phyloP scores from a whole-genome alignment of 2,797 vertebrate genomes.

The Enteromius unitaeniatus region DNA sequence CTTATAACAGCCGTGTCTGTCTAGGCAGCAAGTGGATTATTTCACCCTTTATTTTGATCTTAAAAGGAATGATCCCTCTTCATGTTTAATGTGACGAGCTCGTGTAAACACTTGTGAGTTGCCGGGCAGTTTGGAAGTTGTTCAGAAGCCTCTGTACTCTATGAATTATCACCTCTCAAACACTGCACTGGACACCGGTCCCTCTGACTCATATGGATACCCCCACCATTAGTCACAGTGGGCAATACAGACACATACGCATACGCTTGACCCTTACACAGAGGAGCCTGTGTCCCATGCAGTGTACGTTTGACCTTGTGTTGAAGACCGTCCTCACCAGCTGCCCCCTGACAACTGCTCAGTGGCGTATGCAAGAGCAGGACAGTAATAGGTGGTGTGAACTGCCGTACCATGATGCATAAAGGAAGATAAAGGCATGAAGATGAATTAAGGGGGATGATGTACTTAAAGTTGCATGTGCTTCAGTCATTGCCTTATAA shows the following conservation, averaged over 20 bases:
- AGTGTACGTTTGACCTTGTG: conserved; percentile 64
- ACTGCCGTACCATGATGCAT: conserved; percentile 57
- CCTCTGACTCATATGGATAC: conserved; percentile 83
- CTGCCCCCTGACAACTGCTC: conserved; percentile 79
- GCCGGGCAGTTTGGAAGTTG: conserved; percentile 78
- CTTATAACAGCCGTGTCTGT: background rate
- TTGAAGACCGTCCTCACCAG: conserved; percentile 70
- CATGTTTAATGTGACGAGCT: conserved; percentile 48
- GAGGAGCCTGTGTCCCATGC: conserved; percentile 70
- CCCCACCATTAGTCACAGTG: conserved; percentile 81
- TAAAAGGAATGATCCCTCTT: conserved; percentile 47
- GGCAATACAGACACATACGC: conserved; percentile 64
- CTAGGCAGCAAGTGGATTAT: background rate
- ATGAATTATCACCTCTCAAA: conserved; percentile 76
- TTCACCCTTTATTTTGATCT: conserved; percentile 6
- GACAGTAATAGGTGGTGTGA: conserved; percentile 71
- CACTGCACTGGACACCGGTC: conserved; percentile 72
- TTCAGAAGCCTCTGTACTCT: conserved; percentile 55
- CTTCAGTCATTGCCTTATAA: conserved; percentile 34
- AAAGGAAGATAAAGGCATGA: conserved; percentile 67
- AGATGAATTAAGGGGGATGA: conserved; percentile 61
- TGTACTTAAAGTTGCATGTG: conserved; percentile 52
- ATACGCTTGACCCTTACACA: conserved; percentile 23
- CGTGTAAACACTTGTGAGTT: conserved; percentile 73
- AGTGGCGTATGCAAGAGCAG: conserved; percentile 71